Evolutionary conservation across 2,888 invertebrate species (phyloP), one percentile per base, ranked within the genome.

Genomic region (Lepeophtheirus nordmannii): DNA sequence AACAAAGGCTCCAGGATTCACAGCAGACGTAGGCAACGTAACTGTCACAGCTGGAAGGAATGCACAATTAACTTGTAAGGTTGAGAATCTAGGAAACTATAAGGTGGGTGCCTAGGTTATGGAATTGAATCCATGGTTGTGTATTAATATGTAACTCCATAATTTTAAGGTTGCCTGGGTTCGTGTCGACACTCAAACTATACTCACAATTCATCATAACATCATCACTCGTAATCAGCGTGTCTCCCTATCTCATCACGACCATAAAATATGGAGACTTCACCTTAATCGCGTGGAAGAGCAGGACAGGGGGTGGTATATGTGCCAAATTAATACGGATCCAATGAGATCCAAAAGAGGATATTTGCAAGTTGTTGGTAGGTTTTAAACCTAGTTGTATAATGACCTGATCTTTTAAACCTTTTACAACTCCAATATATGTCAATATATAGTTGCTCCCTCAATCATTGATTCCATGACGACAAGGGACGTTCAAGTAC

Each of bases 261-360:
- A 89, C 76, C 90, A 90, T 75, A 83, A 88, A 72, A 90, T 89
- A 71, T 91, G 90, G 90, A 89, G 85, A 78, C 81, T 92, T 74
- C 90, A 91, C 79, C 90, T 92, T 77, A 86, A 84, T 72, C 87
- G 90, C 75, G 90, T 91, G 67, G 86, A 89, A 72, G 87, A 90
- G 75, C 89, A 88, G 74, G 91, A 92, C 78, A 85, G 86, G 73
- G 91, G 91, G 67, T 82, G 87, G 69, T 91, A 91, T 79, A 91
- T 91, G 89, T 90, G 88, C 78, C 91, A 89, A 81, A 90, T 89
- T 76, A 90, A 89, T 80, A 91, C 89, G 7, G 89, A 87, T 72
- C 86, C 87, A 37, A 89, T 90, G 67, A 91, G 90, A 79, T 89
- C 89, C 63, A 90, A 90, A 76, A 88, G 87, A 72, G 92, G 91